Conservation (phyloP, 2,888 invertebrate genomes). For the Gymnoscelis rufifasciata region DNA sequence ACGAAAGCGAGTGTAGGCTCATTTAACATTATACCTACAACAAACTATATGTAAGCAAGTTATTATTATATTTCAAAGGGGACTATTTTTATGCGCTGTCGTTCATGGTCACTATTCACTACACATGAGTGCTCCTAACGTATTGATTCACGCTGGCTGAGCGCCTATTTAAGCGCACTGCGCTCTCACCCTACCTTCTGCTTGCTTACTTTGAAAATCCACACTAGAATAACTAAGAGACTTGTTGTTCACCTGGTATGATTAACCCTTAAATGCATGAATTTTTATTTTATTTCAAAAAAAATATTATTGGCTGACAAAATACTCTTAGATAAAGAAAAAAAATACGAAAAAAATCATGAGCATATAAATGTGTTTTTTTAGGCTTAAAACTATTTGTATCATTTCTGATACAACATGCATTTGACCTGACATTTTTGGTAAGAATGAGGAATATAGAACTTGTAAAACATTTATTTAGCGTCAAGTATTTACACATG, state of each 20-base stretch:
- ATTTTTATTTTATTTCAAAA: no score
- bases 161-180: constrained; percentile 55
- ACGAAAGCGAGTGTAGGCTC: constrained; percentile 74
- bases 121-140: constrained; percentile 51
- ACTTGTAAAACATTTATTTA: no score
- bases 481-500: no score
- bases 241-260: no score
- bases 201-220: constrained; percentile 24
- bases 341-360: no score
- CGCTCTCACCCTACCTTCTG: constrained; percentile 35
- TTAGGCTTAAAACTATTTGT: no score
- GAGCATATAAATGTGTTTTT: no score
- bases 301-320: constrained; percentile 59
- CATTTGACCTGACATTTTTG: no score
- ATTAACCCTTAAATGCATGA: no score
- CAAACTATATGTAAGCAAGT: constrained; percentile 38
- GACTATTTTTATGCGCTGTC: constrained; percentile 48
- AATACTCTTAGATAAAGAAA: no score
- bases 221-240: neutral
- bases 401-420: no score
- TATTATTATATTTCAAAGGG: constrained; percentile 48
- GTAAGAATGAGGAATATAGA: no score
- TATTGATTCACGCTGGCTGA: constrained; percentile 56
- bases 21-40: constrained; percentile 41
- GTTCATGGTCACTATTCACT: constrained; percentile 41